Percentiles rank a stretch among this genome's conserved stretches.
phyloP scores from a whole-genome alignment of 2,797 vertebrate species.

The Syngnathus rostellatus region DNA sequence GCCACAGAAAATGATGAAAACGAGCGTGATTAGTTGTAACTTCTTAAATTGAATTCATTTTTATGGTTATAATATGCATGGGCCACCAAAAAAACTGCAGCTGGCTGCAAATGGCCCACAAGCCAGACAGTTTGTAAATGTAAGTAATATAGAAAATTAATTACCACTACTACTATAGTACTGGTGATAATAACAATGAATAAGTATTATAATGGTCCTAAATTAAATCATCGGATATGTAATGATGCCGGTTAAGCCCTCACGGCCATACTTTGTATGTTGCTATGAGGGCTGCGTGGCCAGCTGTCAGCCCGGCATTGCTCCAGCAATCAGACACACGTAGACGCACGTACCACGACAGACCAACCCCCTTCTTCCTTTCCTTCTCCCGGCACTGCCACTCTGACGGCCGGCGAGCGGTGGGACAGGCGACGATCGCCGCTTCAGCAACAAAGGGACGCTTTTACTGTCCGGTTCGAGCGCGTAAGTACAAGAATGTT shows the following conservation, averaged over 20 bases:
- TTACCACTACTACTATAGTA: neutral
- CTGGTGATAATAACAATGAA: neutral
- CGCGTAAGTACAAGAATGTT: conserved; percentile 3
- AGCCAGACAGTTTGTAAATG: neutral
- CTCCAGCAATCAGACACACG: conserved; percentile 53
- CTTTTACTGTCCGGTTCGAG: neutral
- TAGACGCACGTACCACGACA: conserved; percentile 42
- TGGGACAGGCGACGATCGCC: conserved; percentile 30
- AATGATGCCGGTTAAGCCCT: conserved; percentile 51
- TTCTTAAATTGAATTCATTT: neutral
- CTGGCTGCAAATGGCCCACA: neutral
- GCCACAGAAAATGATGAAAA: too few species aligned
- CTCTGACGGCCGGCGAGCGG: conserved; percentile 45
- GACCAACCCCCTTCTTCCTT: conserved; percentile 38
- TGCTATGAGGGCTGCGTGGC: conserved; percentile 23
- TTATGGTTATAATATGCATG: neutral
- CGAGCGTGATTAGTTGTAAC: neutral
- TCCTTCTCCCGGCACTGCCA: conserved; percentile 30
- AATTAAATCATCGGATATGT: neutral
- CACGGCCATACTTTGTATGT: conserved; percentile 54
- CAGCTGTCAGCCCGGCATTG: conserved; percentile 66
- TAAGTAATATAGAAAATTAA: neutral
- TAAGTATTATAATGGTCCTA: neutral
- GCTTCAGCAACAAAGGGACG: conserved; percentile 25
- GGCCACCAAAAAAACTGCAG: neutral